Evolutionary conservation across 2,113 vertebrate genomes (phyloP).

Genomic region (Oncorhynchus gorbuscha): DNA sequence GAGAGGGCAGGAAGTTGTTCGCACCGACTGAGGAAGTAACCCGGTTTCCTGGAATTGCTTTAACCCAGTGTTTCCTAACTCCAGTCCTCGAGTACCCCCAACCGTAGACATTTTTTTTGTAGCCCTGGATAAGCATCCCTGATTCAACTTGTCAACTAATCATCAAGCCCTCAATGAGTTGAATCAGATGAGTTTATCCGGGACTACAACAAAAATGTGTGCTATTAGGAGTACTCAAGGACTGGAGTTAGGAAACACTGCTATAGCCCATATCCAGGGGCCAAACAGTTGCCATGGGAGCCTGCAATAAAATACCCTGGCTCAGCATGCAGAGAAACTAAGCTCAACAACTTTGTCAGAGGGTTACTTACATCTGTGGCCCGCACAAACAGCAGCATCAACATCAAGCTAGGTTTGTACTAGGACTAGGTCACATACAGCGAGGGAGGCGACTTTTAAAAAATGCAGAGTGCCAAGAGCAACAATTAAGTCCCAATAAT

Average conservation of each 20-base stretch:
- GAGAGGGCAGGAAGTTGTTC: slow-evolving; percentile 80
- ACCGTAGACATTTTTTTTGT: too few relatives aligned
- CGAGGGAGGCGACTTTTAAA: slow-evolving; percentile 40
- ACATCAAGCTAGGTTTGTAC: slow-evolving; percentile 31
- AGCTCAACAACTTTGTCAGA: slow-evolving; percentile 60
- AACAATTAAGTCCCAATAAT: slow-evolving; percentile 21
- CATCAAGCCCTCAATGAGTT: too few relatives aligned
- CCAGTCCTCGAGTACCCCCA: too few relatives aligned
- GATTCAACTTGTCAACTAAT: too few relatives aligned
- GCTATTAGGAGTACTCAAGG: background rate
- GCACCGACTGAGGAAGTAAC: slow-evolving; percentile 76
- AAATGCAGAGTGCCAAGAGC: slow-evolving; percentile 16
- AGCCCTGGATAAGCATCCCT: too few relatives aligned
- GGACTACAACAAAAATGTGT: too few relatives aligned
- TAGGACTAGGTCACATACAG: slow-evolving; percentile 26
- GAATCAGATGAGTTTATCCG: too few relatives aligned
- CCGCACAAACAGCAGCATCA: slow-evolving; percentile 54
- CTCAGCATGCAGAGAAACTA: slow-evolving; percentile 64
- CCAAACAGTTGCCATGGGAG: slow-evolving; percentile 60
- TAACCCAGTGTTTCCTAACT: slow-evolving; percentile 34
- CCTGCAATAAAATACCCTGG: slow-evolving; percentile 66
- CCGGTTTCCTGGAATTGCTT: slow-evolving; percentile 77
- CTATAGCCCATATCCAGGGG: slow-evolving; percentile 55
- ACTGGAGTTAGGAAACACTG: too few relatives aligned
- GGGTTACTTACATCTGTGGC: slow-evolving; percentile 51